A percentile compares a stretch with the other conserved stretches of the same genome.
phyloP scores from a whole-genome alignment of 37 sponge, comb jelly and placozoan genomes.

The Tethya wilhelma region DNA sequence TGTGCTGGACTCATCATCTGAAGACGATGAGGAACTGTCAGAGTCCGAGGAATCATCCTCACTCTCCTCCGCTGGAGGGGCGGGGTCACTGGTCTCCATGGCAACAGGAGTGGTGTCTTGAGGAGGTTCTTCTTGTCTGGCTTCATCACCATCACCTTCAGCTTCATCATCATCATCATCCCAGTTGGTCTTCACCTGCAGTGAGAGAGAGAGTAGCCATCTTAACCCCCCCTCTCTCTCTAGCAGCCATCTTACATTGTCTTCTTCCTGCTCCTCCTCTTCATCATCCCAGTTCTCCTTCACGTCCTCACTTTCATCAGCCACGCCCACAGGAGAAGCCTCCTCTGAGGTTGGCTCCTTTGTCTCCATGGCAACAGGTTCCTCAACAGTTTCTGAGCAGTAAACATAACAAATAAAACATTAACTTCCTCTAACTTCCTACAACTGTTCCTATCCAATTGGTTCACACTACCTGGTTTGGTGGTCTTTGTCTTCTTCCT shows the following conservation, averaged over 20 bases:
- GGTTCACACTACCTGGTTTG: not conserved
- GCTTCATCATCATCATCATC: slow-evolving; percentile 25
- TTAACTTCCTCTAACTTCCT: not conserved
- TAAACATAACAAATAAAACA: too few relatives aligned
- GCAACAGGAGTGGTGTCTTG: not conserved
- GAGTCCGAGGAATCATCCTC: slow-evolving; percentile 22
- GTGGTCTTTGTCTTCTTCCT: slow-evolving; percentile 37
- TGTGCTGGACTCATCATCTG: slow-evolving; percentile 26
- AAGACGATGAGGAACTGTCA: not conserved
- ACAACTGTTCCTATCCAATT: not conserved
- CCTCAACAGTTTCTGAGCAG: too few relatives aligned
- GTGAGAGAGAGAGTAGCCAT: not conserved
- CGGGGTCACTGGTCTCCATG: slow-evolving; percentile 26
- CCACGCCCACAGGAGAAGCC: not conserved
- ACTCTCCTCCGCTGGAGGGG: slow-evolving; percentile 1
- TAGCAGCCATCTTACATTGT: slow-evolving; percentile 33
- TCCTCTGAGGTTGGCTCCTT: not conserved
- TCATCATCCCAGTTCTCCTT: slow-evolving; percentile 27
- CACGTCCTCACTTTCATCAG: slow-evolving; percentile 36
- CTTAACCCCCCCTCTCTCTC: slow-evolving; percentile 29
- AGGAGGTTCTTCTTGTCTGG: not conserved
- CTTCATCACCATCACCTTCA: slow-evolving; percentile 3
- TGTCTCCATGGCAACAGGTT: too few relatives aligned
- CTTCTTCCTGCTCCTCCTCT: slow-evolving; percentile 46
- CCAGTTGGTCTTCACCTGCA: slow-evolving; percentile 1